Conservation (phyloP, 37 sponge, comb jelly and placozoan species). For the Hormiphora californensis region DNA sequence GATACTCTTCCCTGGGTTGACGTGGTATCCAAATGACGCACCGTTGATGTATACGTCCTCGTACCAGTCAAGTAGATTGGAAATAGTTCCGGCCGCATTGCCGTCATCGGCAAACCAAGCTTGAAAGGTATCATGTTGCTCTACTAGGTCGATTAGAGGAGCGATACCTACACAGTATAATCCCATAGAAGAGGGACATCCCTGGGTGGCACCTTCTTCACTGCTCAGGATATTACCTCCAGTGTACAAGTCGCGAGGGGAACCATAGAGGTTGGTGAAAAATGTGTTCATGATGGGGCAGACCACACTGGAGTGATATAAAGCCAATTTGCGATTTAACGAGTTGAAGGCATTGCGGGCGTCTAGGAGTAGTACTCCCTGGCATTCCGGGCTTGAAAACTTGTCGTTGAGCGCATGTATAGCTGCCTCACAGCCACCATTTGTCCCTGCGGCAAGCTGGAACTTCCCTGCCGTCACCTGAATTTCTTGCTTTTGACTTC, state of each 20-base stretch:
- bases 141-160: conserved; percentile 8
- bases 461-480: too few relatives aligned
- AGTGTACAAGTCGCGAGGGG: neutral
- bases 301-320: neutral
- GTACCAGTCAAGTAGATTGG: too few relatives aligned
- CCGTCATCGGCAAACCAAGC: conserved; percentile 46
- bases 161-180: conserved; percentile 13
- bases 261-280: conserved; percentile 5
- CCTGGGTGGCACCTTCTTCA: conserved; percentile 12
- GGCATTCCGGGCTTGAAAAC: neutral
- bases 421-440: conserved; percentile 49
- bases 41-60: too few relatives aligned
- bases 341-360: conserved; percentile 53
- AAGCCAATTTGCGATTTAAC: neutral
- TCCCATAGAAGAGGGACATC: conserved; percentile 23
- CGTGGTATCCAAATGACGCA: too few relatives aligned
- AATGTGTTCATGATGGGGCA: conserved; percentile 35
- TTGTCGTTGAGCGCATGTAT: conserved; percentile 39
- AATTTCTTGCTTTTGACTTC: too few relatives aligned
- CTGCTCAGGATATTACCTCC: conserved; percentile 14
- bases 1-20: too few relatives aligned
- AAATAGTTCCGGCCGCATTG: neutral
- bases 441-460: too few relatives aligned
- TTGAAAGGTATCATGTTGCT: neutral
- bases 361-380: conserved; percentile 4